These are phyloP conservation scores for Nemurella pictetii DNA, from an alignment of 2,888 invertebrate species.

Conservation along the genomic window DNA sequence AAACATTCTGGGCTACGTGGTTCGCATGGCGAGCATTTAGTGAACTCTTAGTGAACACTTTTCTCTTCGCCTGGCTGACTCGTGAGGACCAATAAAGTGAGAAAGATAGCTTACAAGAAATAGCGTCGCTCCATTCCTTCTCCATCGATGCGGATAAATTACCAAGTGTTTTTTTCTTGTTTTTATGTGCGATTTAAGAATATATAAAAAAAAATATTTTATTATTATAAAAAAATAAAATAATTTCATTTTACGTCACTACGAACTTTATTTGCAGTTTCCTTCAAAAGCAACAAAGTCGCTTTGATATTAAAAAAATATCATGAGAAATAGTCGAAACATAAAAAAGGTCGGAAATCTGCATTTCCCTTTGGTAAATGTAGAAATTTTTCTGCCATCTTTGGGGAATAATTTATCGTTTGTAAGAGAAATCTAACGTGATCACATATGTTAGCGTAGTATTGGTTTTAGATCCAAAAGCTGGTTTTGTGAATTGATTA, in stretches of 20 bases:
- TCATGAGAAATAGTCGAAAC: too few species aligned
- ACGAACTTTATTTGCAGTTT: background rate
- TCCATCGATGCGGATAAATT: constrained; percentile 2
- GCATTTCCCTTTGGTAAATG: background rate
- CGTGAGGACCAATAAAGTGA: background rate
- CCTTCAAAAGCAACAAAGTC: background rate
- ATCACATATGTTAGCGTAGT: background rate
- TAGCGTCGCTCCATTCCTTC: background rate
- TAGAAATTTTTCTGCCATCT: background rate
- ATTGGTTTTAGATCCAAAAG: background rate
- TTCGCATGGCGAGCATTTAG: background rate
- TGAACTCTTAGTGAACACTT: background rate
- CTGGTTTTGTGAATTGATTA: background rate
- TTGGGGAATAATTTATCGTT: background rate
- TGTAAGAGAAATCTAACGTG: background rate
- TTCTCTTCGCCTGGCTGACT: background rate
- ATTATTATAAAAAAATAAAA: too few species aligned
- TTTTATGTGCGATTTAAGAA: too few species aligned
- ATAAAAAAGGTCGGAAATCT: background rate
- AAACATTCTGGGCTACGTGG: background rate
- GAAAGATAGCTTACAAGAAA: background rate
- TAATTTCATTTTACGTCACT: too few species aligned
- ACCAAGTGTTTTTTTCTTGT: too few species aligned
- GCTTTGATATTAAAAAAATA: background rate
- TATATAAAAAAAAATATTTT: too few species aligned